Percentiles rank a stretch among this genome's conserved stretches.
phyloP scores from a whole-genome alignment of 2,888 invertebrate species.

The Conchocele bisecta region DNA sequence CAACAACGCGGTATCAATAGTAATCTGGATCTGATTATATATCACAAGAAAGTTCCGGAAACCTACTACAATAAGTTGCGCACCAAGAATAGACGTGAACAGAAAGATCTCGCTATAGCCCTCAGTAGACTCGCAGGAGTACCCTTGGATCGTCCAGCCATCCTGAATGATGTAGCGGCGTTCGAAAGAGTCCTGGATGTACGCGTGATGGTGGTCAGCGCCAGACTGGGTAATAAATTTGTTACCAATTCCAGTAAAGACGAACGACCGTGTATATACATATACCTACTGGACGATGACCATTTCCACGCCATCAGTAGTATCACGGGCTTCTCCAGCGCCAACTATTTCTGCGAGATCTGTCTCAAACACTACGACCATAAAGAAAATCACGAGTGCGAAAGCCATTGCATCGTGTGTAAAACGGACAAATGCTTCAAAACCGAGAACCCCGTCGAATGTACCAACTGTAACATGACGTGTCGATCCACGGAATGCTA shows the following conservation, averaged over 20 bases:
- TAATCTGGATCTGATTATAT: slow-evolving; percentile 21
- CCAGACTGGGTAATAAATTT: slow-evolving; percentile 42
- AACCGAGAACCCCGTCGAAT: slow-evolving; percentile 13
- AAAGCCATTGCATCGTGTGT: slow-evolving; percentile 22
- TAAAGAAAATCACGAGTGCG: slow-evolving; percentile 19
- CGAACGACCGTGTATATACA: slow-evolving; percentile 32
- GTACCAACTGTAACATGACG: slow-evolving; percentile 26
- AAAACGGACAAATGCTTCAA: slow-evolving; percentile 11
- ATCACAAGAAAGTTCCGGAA: slow-evolving; percentile 25
- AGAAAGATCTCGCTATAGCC: not conserved
- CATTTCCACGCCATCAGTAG: slow-evolving; percentile 29
- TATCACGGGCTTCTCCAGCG: slow-evolving; percentile 33
- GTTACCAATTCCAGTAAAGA: slow-evolving; percentile 30
- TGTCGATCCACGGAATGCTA: slow-evolving; percentile 20
- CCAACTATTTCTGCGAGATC: slow-evolving; percentile 19
- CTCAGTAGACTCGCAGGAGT: not conserved
- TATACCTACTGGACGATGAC: slow-evolving; percentile 36
- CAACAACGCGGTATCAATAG: slow-evolving; percentile 14
- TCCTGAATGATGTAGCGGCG: slow-evolving; percentile 13
- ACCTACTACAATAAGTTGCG: slow-evolving; percentile 23
- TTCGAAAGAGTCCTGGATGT: slow-evolving; percentile 28
- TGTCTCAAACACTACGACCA: no score
- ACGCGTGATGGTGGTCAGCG: slow-evolving; percentile 46
- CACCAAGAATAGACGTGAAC: not conserved
- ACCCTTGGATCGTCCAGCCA: slow-evolving; percentile 12